Base-by-base conservation (phyloP, 2,113 vertebrate species). In the Vulpes ferrilata region DNA sequence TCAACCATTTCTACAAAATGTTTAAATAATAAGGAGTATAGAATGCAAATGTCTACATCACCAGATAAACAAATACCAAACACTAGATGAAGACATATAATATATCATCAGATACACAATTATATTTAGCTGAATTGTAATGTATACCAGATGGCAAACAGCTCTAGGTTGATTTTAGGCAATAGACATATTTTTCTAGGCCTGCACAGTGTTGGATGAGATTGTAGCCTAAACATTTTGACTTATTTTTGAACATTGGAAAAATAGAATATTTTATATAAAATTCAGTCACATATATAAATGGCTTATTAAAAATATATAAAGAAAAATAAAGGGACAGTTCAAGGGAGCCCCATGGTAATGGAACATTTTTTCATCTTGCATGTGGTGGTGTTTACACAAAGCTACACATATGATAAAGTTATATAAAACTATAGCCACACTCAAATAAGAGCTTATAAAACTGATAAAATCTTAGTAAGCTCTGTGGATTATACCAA, bases 171-270 rank as follows among this genome's bases (percentile, higher is more conserved):
- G n/a, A 48, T 91, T 88, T 82, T 3, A 73, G 48, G 48, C 35
- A 85, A 79, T 16, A 65, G 76, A 30, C 19, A 12, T 65, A 12
- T 57, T 82, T 94, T 60, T 53, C 30, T 88, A 86, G 32, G 48
- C 2, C 35, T 90, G 9, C 19, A 62, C 4, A 20, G 15, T 78
- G 11, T 65, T 95, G 64, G 11, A 60, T 48, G 48, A 43, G 55
- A 90, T 53, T 84, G 51, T n/a, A 32, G 64, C 53, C 90, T 80
- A 84, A 71, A 78, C 0, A 57, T 35, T 76, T 92, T 88, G 11
- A 87, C 74, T 90, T 71, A 30, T 84, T 85, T 93, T 94, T 92
- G 64, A 95, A 76, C 53, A 73, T 55, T 93, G 35, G 55, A 57
- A 69, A 79, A 95, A 35, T 64, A 84, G n/a, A 43, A 59, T 11